A percentile compares a stretch with the other conserved stretches of the same genome.
Evolutionary conservation across 2,113 vertebrate genomes (phyloP).

Genomic region (Datnioides undecimradiatus): DNA sequence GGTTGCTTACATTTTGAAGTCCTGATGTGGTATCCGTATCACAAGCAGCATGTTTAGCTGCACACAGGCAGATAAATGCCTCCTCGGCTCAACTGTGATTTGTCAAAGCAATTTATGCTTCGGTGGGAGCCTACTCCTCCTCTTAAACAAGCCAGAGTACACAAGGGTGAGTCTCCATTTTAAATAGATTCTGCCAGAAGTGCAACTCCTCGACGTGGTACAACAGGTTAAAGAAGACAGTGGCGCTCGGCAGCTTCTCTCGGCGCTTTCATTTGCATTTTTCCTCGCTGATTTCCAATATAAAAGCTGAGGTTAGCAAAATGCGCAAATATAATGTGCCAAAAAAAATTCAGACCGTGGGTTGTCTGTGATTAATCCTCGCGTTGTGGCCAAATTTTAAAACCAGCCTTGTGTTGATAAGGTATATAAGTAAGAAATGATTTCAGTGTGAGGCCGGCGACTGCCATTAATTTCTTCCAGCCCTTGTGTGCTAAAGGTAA

Average conservation of each 20-base stretch:
- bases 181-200: conserved; percentile 18
- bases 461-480: conserved; percentile 70
- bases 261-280: background rate
- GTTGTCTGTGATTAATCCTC: conserved; percentile 13
- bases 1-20: conserved; percentile 41
- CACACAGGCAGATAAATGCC: conserved; percentile 32
- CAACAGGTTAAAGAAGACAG: conserved; percentile 1
- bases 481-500: conserved; percentile 79
- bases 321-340: background rate
- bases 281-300: background rate
- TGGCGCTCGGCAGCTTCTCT: background rate
- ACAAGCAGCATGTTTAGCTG: conserved; percentile 34
- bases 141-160: conserved; percentile 34
- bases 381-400: conserved; percentile 12
- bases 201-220: background rate
- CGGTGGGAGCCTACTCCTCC: conserved; percentile 1
- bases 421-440: conserved; percentile 48
- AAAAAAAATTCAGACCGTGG: background rate
- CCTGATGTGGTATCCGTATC: conserved; percentile 54
- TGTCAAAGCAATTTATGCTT: conserved; percentile 46
- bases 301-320: background rate
- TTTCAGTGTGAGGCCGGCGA: conserved; percentile 56
- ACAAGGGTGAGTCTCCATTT: background rate
- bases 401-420: conserved; percentile 13
- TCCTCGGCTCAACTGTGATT: conserved; percentile 39